Base-by-base conservation (phyloP, 2,113 vertebrate genomes). In the Phodopus roborovskii region DNA sequence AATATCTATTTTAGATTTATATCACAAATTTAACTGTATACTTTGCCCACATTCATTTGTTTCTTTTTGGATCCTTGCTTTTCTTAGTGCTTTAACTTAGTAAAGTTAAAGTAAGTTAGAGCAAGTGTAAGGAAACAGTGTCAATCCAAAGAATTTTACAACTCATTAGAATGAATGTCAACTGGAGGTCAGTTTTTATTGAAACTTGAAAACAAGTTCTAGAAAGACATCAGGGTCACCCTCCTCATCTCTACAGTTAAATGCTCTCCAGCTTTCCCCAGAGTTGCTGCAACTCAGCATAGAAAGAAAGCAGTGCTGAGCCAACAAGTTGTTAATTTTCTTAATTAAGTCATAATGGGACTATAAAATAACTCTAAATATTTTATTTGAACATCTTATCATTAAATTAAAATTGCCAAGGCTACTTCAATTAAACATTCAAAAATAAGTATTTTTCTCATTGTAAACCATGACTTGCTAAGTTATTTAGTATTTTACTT, bases 291-390 rank as follows among this genome's bases (percentile, higher is more conserved):
- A 94, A 71, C 56, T 94, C n/a, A 60, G 64, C 62, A 20, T 86
- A 71, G 87, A 90, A 87, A 79, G 86, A 45, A 97, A 97, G 28
- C 70, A 48, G 89, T 84, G 74, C 75, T 74, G 93, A 96, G 20
- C 20, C n/a, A 73, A 89, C 83, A 79, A 68, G 70, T 91, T 92
- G 33, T 70, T 88, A 95, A 90, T 96, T 90, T 92, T 88, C 73
- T 92, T 87, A 91, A 81, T 91, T 70, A 96, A 91, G 75, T 42
- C n/a, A 12, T 82, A 77, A 88, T 91, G 58, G 11, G 36, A 88
- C 60, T 94, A 42, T 90, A 90, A 95, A 90, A 81, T 68, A 92
- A 90, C 30, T 70, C 33, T 81, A 79, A 91, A 39, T 83, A 94
- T 75, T 95, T 82, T 92, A 79, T 90, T 96, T 91, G 50, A 92